Evolutionary conservation across 2,797 vertebrate genomes (phyloP).

Genomic region (Acanthis flammea): DNA sequence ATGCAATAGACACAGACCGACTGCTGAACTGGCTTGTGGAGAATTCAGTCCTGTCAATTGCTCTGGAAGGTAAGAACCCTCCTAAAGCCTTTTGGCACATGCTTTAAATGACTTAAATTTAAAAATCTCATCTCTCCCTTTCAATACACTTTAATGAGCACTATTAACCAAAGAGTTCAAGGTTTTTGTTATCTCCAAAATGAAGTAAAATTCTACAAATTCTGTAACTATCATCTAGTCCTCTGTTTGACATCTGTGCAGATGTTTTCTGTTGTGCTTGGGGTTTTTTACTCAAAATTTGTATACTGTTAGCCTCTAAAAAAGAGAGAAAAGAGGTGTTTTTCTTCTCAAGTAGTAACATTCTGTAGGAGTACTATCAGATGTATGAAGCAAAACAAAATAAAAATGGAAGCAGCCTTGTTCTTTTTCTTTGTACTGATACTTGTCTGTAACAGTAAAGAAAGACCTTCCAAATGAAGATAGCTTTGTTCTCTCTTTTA

Average conservation of each 20-base stretch:
- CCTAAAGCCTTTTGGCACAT: neutral
- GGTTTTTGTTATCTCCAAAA: neutral
- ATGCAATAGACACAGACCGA: slow-evolving; percentile 95
- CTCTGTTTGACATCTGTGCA: neutral
- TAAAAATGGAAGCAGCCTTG: neutral
- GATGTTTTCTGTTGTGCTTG: neutral
- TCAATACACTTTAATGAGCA: neutral
- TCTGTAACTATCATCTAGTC: neutral
- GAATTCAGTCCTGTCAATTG: slow-evolving; percentile 97
- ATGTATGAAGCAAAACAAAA: neutral
- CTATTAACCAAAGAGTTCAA: neutral
- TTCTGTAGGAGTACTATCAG: neutral
- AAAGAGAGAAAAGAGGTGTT: neutral
- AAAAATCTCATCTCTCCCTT: neutral
- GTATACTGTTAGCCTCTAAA: neutral
- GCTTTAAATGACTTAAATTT: neutral
- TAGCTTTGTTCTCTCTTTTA: neutral
- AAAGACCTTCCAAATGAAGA: neutral
- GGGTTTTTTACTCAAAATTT: neutral
- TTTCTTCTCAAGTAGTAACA: neutral
- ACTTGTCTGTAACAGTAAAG: neutral
- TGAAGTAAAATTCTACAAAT: neutral
- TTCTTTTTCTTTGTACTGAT: neutral
- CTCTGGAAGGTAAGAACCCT: slow-evolving; percentile 87
- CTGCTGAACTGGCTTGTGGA: slow-evolving; percentile 97